Evolutionary conservation across 2,797 vertebrate genomes (phyloP).

Genomic region (Vireo griseus): DNA sequence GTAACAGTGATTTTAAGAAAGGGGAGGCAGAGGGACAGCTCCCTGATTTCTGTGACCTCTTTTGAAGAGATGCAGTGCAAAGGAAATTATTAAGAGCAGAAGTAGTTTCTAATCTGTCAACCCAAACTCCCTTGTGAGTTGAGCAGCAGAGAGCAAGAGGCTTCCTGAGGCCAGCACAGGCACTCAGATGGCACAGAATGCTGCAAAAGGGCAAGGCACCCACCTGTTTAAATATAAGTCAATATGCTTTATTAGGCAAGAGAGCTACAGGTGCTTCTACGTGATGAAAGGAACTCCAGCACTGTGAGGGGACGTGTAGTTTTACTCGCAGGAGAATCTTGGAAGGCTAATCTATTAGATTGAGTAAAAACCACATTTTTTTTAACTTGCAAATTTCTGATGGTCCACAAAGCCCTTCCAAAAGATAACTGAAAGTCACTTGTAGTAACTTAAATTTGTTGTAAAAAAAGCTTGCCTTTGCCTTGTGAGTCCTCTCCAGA

Average conservation of each 20-base stretch:
- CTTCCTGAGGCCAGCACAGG: not conserved
- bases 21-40: not conserved
- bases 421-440: not conserved
- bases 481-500: not conserved
- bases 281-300: not conserved
- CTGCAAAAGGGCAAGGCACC: not conserved
- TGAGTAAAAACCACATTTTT: not conserved
- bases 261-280: not conserved
- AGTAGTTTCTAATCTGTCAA: not conserved
- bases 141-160: not conserved
- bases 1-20: constrained; percentile 4
- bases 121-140: not conserved
- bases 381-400: not conserved
- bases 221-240: constrained; percentile 39
- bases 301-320: not conserved
- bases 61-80: not conserved
- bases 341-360: not conserved
- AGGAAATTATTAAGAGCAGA: not conserved
- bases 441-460: not conserved
- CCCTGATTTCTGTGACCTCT: not conserved
- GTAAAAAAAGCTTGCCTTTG: not conserved
- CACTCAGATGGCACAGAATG: not conserved
- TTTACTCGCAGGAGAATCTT: not conserved
- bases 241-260: constrained; percentile 37
- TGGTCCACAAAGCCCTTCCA: not conserved